Conservation (phyloP, 1,140 invertebrate species). For the Ctenoplectra terminalis region DNA sequence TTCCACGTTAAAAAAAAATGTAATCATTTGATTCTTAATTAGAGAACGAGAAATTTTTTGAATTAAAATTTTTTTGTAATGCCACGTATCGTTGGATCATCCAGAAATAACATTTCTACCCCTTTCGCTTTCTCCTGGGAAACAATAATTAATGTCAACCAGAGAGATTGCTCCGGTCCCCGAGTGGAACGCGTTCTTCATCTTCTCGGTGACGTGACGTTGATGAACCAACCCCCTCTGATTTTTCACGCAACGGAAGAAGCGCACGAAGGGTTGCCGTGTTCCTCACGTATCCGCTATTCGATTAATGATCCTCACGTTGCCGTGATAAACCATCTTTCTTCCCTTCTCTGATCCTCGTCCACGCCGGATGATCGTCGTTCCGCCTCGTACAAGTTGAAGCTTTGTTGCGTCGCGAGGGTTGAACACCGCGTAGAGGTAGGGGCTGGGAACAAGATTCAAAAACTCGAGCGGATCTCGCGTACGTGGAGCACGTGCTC, state of each 20-base stretch:
- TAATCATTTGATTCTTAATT: too few relatives aligned
- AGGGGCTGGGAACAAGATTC: background rate
- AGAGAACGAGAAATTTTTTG: too few relatives aligned
- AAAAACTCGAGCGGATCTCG: conserved; percentile 29
- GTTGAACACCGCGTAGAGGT: background rate
- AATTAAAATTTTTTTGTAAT: too few relatives aligned
- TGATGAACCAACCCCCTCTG: conserved; percentile 40
- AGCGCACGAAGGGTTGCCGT: background rate
- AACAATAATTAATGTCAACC: conserved; percentile 17
- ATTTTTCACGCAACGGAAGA: conserved; percentile 33
- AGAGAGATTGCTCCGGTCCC: background rate
- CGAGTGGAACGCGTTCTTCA: conserved; percentile 32
- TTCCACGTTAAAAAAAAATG: too few relatives aligned
- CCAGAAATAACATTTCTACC: background rate
- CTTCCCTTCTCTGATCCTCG: background rate
- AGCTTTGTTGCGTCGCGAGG: conserved; percentile 1
- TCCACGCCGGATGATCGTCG: conserved; percentile 28
- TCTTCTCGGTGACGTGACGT: conserved; percentile 35
- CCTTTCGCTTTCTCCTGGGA: background rate
- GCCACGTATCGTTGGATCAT: background rate
- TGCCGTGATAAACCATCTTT: conserved; percentile 53
- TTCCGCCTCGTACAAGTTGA: background rate
- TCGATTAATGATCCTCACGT: conserved; percentile 61
- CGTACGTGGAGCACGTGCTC: conserved; percentile 24
- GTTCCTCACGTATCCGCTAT: conserved; percentile 24